Conservation (phyloP, 2,888 invertebrate genomes). For the Zelleria hepariella region DNA sequence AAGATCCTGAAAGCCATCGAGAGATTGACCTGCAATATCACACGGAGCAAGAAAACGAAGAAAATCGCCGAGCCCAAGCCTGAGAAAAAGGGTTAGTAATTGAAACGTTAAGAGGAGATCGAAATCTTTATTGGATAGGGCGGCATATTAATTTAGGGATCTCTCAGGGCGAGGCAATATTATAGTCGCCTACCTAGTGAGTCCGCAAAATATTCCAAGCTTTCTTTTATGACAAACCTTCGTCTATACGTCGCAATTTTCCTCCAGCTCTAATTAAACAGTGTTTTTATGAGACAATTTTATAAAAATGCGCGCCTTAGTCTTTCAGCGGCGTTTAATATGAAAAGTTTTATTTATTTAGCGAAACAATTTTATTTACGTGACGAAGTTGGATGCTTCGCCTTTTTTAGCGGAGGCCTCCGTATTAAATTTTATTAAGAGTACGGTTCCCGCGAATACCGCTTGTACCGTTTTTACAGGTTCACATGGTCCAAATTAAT, state of each 20-base stretch:
- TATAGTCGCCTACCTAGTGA: not conserved
- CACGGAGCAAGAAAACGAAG: slow-evolving; percentile 40
- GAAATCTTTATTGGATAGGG: not conserved
- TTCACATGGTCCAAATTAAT: too few species aligned
- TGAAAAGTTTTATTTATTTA: not conserved
- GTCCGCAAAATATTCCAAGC: too few species aligned
- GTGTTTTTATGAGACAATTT: slow-evolving; percentile 1
- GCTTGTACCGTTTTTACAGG: too few species aligned
- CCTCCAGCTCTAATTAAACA: slow-evolving; percentile 3
- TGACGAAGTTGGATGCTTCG: not conserved
- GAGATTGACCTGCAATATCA: slow-evolving; percentile 56
- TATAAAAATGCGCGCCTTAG: not conserved
- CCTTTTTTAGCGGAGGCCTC: not conserved
- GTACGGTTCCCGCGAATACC: too few species aligned
- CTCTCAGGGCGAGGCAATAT: not conserved
- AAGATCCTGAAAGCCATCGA: slow-evolving; percentile 62
- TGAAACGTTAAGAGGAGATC: not conserved
- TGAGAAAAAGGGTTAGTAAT: slow-evolving; percentile 8
- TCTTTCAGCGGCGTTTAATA: not conserved
- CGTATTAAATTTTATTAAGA: not conserved
- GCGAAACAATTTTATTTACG: not conserved
- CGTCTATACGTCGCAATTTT: not conserved
- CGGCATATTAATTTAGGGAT: not conserved
- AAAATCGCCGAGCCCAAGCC: slow-evolving; percentile 25
- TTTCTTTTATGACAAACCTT: slow-evolving; percentile 3